Evolutionary conservation across 2,113 vertebrate genomes (phyloP).

Genomic region (Sitta europaea): DNA sequence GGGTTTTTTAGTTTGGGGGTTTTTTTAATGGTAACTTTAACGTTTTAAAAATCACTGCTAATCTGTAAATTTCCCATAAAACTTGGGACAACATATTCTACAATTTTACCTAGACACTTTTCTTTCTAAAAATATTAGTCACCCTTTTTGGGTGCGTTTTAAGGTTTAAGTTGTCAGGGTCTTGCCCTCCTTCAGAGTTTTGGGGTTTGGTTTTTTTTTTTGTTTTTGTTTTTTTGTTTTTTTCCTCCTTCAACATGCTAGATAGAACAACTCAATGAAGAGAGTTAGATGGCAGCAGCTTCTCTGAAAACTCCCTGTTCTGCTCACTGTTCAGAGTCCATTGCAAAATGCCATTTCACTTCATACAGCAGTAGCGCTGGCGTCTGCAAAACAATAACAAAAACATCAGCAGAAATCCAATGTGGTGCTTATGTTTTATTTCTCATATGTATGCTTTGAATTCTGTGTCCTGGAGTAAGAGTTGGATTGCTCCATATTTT

Average conservation of each 20-base stretch:
- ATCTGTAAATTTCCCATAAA: neutral
- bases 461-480: constrained; percentile 11
- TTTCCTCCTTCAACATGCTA: neutral
- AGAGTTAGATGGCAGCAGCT: neutral
- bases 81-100: neutral
- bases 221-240: too few relatives aligned
- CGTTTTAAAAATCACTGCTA: fast-evolving
- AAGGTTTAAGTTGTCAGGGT: neutral
- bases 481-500: constrained; percentile 17
- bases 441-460: neutral
- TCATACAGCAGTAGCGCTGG: neutral
- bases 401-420: constrained; percentile 37
- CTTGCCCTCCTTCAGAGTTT: neutral
- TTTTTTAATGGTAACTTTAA: neutral
- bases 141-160: neutral
- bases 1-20: too few relatives aligned
- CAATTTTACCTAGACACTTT: neutral
- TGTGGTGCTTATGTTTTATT: constrained; percentile 12
- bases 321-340: neutral
- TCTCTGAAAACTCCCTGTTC: neutral
- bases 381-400: neutral
- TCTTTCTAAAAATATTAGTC: neutral
- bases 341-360: constrained; percentile 8
- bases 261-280: neutral
- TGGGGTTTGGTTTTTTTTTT: too few relatives aligned